Percentiles rank a stretch among this genome's conserved stretches.
Evolutionary conservation across 1,140 invertebrate species (phyloP).

Genomic region (Sycophaga agraensis): DNA sequence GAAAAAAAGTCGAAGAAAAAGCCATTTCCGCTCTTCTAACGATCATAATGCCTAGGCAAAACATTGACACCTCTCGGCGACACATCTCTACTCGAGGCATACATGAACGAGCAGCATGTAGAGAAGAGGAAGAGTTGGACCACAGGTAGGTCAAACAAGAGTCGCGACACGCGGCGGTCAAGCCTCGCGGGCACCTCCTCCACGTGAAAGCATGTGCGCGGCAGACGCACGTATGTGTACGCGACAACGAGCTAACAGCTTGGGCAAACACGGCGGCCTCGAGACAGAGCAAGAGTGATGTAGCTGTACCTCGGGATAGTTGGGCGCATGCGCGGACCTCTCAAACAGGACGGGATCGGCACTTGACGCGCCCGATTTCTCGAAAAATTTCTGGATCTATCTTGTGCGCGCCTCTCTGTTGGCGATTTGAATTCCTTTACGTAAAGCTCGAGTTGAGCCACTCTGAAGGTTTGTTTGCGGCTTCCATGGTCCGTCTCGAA

Average conservation of each 20-base stretch:
- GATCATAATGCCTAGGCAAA: conserved; percentile 52
- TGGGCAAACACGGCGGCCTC: conserved; percentile 53
- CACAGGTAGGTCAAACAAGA: conserved; percentile 1
- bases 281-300: conserved; percentile 47
- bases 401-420: too few species aligned
- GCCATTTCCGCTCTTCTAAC: too few species aligned
- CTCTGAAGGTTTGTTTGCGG: too few species aligned
- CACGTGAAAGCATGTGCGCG: conserved; percentile 11
- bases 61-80: conserved; percentile 54
- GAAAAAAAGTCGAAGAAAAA: too few species aligned
- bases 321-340: conserved; percentile 45
- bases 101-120: too few species aligned
- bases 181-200: neutral
- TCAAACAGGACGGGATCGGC: conserved; percentile 41
- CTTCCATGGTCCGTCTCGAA: too few species aligned
- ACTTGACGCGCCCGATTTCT: conserved; percentile 22
- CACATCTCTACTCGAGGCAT: neutral
- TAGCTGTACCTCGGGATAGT: too few species aligned
- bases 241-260: conserved; percentile 56
- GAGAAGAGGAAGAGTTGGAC: too few species aligned
- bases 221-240: conserved; percentile 31
- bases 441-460: too few species aligned
- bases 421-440: conserved; percentile 1
- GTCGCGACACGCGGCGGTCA: conserved; percentile 1
- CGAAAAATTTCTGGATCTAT: conserved; percentile 5